These are phyloP conservation scores for Thunnus thynnus DNA, from an alignment of 2,113 vertebrate species.

Conservation along the genomic window DNA sequence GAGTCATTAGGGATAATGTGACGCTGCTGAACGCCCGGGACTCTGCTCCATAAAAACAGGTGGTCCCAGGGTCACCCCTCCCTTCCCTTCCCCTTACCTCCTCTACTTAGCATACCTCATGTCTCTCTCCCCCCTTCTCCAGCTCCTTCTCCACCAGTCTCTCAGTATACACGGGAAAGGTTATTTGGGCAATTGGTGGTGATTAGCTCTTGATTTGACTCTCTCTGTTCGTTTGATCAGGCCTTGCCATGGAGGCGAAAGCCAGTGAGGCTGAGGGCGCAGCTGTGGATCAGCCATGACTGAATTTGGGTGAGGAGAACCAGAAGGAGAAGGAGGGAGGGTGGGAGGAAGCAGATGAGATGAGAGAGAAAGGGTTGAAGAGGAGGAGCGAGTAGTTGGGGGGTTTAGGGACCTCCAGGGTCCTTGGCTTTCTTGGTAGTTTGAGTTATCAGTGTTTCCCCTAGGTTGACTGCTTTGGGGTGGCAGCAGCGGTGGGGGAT, in stretches of 20 bases:
- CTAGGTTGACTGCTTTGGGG: background rate
- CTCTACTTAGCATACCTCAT: constrained; percentile 65
- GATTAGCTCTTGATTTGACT: constrained; percentile 81
- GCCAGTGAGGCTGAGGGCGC: constrained; percentile 48
- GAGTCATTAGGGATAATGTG: constrained; percentile 75
- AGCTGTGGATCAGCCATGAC: constrained; percentile 56
- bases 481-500: no score
- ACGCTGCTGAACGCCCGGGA: constrained; percentile 53
- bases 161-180: constrained; percentile 72
- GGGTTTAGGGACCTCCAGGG: constrained; percentile 22
- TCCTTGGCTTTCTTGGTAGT: constrained; percentile 49
- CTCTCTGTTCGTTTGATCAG: constrained; percentile 68
- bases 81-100: constrained; percentile 38
- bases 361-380: background rate
- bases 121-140: background rate
- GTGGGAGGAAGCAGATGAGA: constrained; percentile 13
- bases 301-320: constrained; percentile 63
- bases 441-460: constrained; percentile 50
- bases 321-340: constrained; percentile 31
- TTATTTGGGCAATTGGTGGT: constrained; percentile 80
- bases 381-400: background rate
- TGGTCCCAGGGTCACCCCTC: constrained; percentile 75
- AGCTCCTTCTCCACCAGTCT: constrained; percentile 38
- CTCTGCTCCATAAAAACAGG: constrained; percentile 72
- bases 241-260: constrained; percentile 48